Conservation (phyloP, 2,888 invertebrate species). For the Chrysotoxum bicinctum region DNA sequence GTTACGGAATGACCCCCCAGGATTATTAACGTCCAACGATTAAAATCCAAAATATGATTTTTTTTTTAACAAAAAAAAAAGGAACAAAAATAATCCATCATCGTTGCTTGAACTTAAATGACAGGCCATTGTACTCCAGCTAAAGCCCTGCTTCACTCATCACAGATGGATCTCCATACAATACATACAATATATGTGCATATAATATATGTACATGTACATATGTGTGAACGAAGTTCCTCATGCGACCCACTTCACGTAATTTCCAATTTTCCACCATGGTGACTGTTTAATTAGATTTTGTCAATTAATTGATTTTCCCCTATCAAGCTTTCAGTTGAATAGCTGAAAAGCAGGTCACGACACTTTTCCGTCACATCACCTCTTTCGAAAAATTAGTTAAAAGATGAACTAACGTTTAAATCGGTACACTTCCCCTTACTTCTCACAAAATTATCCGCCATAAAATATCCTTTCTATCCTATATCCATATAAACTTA, state of each 20-base stretch:
- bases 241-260: constrained; percentile 30
- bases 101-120: too few relatives aligned
- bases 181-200: too few relatives aligned
- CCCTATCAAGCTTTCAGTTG: not conserved
- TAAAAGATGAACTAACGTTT: constrained; percentile 54
- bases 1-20: too few relatives aligned
- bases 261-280: constrained; percentile 66
- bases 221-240: not conserved
- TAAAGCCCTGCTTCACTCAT: too few relatives aligned
- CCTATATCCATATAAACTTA: not conserved
- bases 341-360: constrained; percentile 42
- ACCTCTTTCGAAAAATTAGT: constrained; percentile 38
- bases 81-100: too few relatives aligned
- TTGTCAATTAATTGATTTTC: constrained; percentile 66
- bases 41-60: too few relatives aligned
- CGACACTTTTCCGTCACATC: constrained; percentile 45
- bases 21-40: too few relatives aligned
- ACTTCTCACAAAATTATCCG: not conserved
- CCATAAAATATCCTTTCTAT: not conserved
- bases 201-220: too few relatives aligned
- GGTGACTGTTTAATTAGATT: constrained; percentile 68
- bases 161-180: too few relatives aligned
- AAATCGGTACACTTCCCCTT: not conserved
- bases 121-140: too few relatives aligned
- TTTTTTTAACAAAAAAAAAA: too few relatives aligned